Evolutionary conservation across 1,140 invertebrate species (phyloP).

Genomic region (Nephila pilipes): DNA sequence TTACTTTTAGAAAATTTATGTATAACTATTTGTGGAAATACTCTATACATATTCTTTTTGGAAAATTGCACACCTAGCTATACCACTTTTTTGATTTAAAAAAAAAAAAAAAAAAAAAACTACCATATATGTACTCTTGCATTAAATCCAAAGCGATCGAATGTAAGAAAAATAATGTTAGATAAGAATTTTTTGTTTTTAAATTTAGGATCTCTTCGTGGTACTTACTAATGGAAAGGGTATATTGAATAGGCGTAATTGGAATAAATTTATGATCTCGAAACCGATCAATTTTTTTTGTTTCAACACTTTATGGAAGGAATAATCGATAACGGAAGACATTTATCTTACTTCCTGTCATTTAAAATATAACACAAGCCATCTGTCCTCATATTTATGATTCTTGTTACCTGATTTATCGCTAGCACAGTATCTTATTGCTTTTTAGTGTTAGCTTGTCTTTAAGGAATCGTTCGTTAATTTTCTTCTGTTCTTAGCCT

Average conservation of each 20-base stretch:
- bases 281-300: neutral
- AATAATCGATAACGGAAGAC: neutral
- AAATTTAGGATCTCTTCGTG: no score
- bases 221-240: neutral
- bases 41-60: no score
- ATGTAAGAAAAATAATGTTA: no score
- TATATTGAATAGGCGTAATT: neutral
- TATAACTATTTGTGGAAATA: no score
- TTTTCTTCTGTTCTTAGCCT: no score
- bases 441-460: neutral
- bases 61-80: no score
- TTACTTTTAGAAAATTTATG: no score
- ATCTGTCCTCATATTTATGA: conserved; percentile 46
- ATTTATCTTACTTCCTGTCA: conserved; percentile 37
- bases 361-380: conserved; percentile 22
- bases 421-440: neutral
- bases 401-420: neutral
- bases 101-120: no score
- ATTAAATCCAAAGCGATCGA: no score
- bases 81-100: no score
- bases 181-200: no score
- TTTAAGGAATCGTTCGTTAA: neutral
- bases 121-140: no score
- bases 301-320: neutral
- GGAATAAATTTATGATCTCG: neutral